A percentile compares a stretch with the other conserved stretches of the same genome.
phyloP scores from a whole-genome alignment of 1,140 invertebrate genomes.

The Coelopa frigida region DNA sequence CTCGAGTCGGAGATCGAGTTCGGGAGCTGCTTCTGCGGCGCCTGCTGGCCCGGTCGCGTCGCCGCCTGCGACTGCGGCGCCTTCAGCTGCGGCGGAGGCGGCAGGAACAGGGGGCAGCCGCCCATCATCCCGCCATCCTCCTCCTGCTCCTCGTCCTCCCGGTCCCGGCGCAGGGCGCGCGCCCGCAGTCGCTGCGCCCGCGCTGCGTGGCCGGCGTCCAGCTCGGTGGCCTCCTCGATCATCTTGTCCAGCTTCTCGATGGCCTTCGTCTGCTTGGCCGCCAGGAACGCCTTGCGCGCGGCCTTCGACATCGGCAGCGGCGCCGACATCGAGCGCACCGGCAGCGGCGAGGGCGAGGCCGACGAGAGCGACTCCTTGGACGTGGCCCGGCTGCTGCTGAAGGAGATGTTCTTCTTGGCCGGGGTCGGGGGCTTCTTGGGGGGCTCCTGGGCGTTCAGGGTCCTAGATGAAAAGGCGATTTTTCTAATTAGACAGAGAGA shows the following conservation, averaged over 20 bases:
- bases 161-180: not conserved
- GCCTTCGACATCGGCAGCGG: conserved; percentile 36
- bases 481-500: conserved; percentile 27
- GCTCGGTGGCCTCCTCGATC: conserved; percentile 42
- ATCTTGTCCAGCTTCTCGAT: conserved; percentile 44
- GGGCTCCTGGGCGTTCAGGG: conserved; percentile 13
- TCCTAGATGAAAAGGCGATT: conserved; percentile 38
- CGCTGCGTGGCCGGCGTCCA: conserved; percentile 27
- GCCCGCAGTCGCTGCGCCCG: conserved; percentile 17
- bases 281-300: conserved; percentile 37
- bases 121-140: conserved; percentile 24
- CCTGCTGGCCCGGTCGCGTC: too few species aligned
- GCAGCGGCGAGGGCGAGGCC: conserved; percentile 35
- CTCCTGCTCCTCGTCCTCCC: not conserved
- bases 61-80: conserved; percentile 7
- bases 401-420: conserved; percentile 6
- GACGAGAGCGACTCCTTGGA: conserved; percentile 34
- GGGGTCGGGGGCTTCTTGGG: conserved; percentile 11
- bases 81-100: conserved; percentile 26
- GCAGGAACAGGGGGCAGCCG: conserved; percentile 35
- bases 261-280: conserved; percentile 40
- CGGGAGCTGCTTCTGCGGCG: conserved; percentile 18
- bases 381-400: conserved; percentile 16
- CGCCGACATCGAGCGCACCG: conserved; percentile 29
- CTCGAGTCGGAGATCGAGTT: conserved; percentile 39